Evolutionary conservation across 2,113 vertebrate genomes (phyloP), one percentile per base, ranked within the genome.

Genomic region (Gasterosteus aculeatus): DNA sequence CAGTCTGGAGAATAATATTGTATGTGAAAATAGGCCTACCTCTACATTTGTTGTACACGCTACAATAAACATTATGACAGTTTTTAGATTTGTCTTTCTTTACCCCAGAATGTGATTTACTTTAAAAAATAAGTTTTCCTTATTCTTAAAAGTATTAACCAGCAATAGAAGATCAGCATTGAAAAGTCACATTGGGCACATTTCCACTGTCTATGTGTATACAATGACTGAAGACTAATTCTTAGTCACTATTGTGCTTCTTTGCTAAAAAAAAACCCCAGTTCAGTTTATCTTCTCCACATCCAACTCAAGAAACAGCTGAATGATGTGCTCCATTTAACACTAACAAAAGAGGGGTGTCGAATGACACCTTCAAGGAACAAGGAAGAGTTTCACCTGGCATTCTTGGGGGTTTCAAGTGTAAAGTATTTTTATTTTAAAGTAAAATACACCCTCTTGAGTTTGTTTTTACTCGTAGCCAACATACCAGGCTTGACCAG

Each of bases 321-420:
- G 19, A 41, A 31, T 2, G 10, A 2, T 49, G 54, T 72, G 44
- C 79, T 84, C 18, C 14, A 1, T 26, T 19, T 54, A 19, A 29
- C 31, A 22, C 18, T 46, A 7, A 35, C 18, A 54, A 63, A 70
- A 64, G 38, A 29, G 22, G 10, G 2, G 49, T 18, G 51, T 77
- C 62, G 35, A 26, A 59, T 11, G 57, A 73, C 49, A 51, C 53
- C 18, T 14, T 72, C 4, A 64, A 78, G 86, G 71, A 86, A 87
- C 31, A 68, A 87, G 84, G 67, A 89, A 84, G 66, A 53, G 44
- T 18, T 76, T 16, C 0, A 35, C 2, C 2, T 31, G 44, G 33
- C 66, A 72, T 38, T 57, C 10, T n/a, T 61, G 1, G 5, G 22
- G 12, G 15, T 59, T 69, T 7, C 11, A 2, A 71, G n/a, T 38